Conservation (phyloP, 2,888 invertebrate species). For the Cinara cedri region DNA sequence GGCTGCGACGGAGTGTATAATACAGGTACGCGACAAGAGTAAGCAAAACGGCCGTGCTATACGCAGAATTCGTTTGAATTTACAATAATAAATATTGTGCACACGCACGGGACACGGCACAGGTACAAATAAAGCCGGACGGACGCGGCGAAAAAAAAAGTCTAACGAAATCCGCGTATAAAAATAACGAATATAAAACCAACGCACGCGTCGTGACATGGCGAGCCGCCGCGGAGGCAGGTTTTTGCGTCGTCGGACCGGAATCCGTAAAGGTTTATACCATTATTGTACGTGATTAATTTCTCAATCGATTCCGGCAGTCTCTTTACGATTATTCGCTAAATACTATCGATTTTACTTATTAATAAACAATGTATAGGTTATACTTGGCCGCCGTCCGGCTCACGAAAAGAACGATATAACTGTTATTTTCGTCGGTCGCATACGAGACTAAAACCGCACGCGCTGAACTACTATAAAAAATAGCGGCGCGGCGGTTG, state of each 20-base stretch:
- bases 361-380: not conserved
- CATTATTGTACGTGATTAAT: slow-evolving; percentile 43
- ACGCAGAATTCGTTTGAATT: slow-evolving; percentile 39
- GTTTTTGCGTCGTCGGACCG: slow-evolving; percentile 25
- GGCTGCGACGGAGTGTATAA: not conserved
- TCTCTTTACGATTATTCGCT: not conserved
- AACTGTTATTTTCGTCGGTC: not conserved
- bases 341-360: slow-evolving; percentile 22
- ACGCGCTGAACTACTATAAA: too few relatives aligned
- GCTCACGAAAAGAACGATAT: slow-evolving; percentile 15
- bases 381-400: not conserved
- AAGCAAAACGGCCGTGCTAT: not conserved
- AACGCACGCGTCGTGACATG: not conserved
- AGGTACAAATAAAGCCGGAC: not conserved
- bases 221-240: slow-evolving; percentile 13
- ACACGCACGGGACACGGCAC: too few relatives aligned
- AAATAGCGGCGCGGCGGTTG: too few relatives aligned
- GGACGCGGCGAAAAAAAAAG: not conserved
- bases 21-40: not conserved
- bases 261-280: not conserved
- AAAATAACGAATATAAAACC: slow-evolving; percentile 1
- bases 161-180: not conserved
- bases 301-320: slow-evolving; percentile 24
- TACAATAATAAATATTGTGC: slow-evolving; percentile 11
- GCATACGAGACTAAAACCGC: not conserved